Base-by-base conservation (phyloP, 2,113 vertebrate species). In the Microcebus jonahi region DNA sequence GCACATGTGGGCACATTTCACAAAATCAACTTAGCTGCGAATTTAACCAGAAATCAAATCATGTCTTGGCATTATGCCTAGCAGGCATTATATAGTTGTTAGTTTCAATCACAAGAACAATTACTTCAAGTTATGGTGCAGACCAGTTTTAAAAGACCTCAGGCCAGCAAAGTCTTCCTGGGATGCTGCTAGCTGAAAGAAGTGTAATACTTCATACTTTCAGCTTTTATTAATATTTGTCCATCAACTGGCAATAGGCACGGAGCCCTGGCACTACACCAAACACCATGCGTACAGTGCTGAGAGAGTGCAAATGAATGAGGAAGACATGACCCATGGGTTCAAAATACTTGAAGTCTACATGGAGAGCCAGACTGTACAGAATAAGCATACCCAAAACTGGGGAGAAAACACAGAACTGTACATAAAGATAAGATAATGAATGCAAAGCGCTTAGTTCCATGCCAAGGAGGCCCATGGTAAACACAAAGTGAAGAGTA, bases 1-100 rank as follows among this genome's bases (percentile, higher is more conserved):
- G 91, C 25, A 61, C 91, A 96, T 96, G 93, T 88, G 93, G 93
- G 94, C 88, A 97, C 61, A 96, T 97, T 98, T 93, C 85, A 71
- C 90, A 97, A 97, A 97, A 98, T 97, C 93, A 97, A 87, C 95
- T 97, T 97, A 96, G 94, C 95, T 97, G 79, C 63, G 96, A 94
- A 97, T 97, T 84, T 97, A 96, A 97, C 88, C 91, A 97, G 93
- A 97, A 98, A 96, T 97, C 97, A 97, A 97, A 97, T 98, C 95
- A 85, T 39, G 70, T 81, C 96, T 95, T 98, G 97, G 96, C 96
- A 90, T 53, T 71, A 80, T 92, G 97, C 97, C 97, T 97, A 95
- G 95, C 94, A 97, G 90, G 80, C 93, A 97, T 98, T 96, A 97
- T 93, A 88, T 73, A 98, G 93, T 93, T 94, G 95, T 96, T 96